Evolutionary conservation across 1,140 invertebrate genomes (phyloP).

Genomic region (Drosophila willistoni): DNA sequence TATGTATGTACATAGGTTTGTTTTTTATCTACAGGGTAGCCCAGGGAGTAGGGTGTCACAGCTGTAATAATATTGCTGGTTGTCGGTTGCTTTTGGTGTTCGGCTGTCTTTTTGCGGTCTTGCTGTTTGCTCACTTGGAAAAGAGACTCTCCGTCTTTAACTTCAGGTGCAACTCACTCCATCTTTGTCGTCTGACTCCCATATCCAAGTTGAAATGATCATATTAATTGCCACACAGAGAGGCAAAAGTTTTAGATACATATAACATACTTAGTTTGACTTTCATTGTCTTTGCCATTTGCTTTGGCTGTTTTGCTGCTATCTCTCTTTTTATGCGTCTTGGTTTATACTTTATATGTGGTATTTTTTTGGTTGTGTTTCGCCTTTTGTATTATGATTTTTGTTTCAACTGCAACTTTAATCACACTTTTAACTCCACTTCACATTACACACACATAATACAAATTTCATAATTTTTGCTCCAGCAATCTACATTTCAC

Average conservation of each 20-base stretch:
- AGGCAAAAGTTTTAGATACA: slow-evolving; percentile 22
- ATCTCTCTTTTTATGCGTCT: slow-evolving; percentile 59
- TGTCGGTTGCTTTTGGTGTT: not conserved
- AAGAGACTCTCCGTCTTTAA: slow-evolving; percentile 17
- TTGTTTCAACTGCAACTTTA: slow-evolving; percentile 64
- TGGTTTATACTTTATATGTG: slow-evolving; percentile 40
- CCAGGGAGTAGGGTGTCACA: not conserved
- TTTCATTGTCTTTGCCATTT: slow-evolving; percentile 69
- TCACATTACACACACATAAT: slow-evolving; percentile 61
- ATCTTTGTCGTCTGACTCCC: slow-evolving; percentile 1
- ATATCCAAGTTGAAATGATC: slow-evolving; percentile 51
- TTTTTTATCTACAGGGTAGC: not conserved
- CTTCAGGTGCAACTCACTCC: slow-evolving; percentile 18
- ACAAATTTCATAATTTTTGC: slow-evolving; percentile 74
- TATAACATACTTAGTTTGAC: slow-evolving; percentile 48
- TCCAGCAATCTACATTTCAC: slow-evolving; percentile 53
- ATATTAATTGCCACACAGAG: slow-evolving; percentile 64
- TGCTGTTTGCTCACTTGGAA: slow-evolving; percentile 42
- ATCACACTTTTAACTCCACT: slow-evolving; percentile 76
- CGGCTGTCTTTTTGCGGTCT: not conserved
- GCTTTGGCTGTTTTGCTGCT: not conserved
- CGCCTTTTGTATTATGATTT: slow-evolving; percentile 17
- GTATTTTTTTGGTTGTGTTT: slow-evolving; percentile 24
- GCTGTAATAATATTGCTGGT: no score
- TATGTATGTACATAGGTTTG: no score